Percentiles rank a stretch among this genome's conserved stretches.
Evolutionary conservation across 1,140 invertebrate genomes (phyloP).

Genomic region (Dreissena polymorpha): DNA sequence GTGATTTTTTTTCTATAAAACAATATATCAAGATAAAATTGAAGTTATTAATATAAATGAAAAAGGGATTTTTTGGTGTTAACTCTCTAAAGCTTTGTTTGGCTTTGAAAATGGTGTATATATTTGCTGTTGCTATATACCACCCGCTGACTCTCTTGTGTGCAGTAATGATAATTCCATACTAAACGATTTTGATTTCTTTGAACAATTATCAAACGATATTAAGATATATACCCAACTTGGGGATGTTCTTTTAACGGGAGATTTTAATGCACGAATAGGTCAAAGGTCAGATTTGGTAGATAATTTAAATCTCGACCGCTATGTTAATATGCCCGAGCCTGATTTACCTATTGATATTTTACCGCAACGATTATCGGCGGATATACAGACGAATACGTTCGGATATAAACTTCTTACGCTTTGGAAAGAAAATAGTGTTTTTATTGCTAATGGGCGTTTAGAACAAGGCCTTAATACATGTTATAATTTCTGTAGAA

Average conservation of each 20-base stretch:
- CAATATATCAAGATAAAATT: not conserved
- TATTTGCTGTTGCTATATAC: constrained; percentile 15
- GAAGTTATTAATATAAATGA: not conserved
- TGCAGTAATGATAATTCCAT: not conserved
- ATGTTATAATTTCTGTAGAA: constrained; percentile 6
- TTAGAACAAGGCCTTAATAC: constrained; percentile 11
- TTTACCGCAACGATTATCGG: constrained; percentile 9
- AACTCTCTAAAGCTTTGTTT: not conserved
- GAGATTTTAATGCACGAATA: constrained; percentile 10
- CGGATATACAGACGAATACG: not conserved
- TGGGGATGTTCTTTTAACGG: constrained; percentile 1
- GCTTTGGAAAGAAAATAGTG: constrained; percentile 16
- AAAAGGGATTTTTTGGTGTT: constrained; percentile 14
- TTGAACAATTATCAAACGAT: constrained; percentile 16
- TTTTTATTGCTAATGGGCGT: constrained; percentile 14
- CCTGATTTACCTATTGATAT: not conserved
- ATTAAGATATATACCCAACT: not conserved
- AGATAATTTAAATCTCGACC: constrained; percentile 14
- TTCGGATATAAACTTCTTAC: constrained; percentile 10
- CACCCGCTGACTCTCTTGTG: constrained; percentile 18
- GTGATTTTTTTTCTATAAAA: constrained; percentile 17
- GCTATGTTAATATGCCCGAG: constrained; percentile 18
- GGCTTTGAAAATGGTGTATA: constrained; percentile 6
- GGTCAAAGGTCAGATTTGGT: not conserved
- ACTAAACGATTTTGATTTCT: constrained; percentile 21